Conservation (phyloP, 2,113 vertebrate species). For the Labeo rohita region DNA sequence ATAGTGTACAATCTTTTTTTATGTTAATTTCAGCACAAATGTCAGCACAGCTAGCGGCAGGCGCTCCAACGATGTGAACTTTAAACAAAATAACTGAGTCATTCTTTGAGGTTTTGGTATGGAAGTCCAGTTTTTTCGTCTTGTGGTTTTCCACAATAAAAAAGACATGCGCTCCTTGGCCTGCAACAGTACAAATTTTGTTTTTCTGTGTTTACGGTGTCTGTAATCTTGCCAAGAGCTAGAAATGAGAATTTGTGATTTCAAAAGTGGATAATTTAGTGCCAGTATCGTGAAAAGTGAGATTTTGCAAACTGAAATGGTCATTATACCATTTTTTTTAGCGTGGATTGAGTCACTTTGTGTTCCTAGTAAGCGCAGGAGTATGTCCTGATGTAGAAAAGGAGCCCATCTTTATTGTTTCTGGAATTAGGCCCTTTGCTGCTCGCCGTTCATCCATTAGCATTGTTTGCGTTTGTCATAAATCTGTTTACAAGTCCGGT, state of each 20-base stretch:
- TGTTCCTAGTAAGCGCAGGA: not conserved
- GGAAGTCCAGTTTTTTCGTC: slow-evolving; percentile 8
- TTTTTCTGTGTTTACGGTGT: slow-evolving; percentile 24
- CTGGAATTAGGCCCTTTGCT: slow-evolving; percentile 28
- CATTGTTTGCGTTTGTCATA: slow-evolving; percentile 57
- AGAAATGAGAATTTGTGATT: not conserved
- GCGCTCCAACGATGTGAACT: not conserved
- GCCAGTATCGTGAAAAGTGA: not conserved
- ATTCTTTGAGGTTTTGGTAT: slow-evolving; percentile 19
- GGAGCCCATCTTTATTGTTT: slow-evolving; percentile 11
- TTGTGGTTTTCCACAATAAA: slow-evolving; percentile 21
- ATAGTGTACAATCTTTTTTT: slow-evolving; percentile 1
- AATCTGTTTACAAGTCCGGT: slow-evolving; percentile 61
- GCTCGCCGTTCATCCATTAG: slow-evolving; percentile 46
- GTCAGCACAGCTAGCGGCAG: not conserved
- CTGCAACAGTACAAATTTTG: not conserved
- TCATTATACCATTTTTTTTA: not conserved
- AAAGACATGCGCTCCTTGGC: not conserved
- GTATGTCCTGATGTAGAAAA: slow-evolving; percentile 12
- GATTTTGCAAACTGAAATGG: not conserved
- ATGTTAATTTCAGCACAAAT: slow-evolving; percentile 8
- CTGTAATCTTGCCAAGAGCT: not conserved
- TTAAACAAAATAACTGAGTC: slow-evolving; percentile 5
- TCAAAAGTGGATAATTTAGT: not conserved
- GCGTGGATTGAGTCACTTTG: not conserved